These are phyloP conservation scores for Tringa solitaria DNA, from an alignment of 2,113 vertebrate species.

Conservation along the genomic window DNA sequence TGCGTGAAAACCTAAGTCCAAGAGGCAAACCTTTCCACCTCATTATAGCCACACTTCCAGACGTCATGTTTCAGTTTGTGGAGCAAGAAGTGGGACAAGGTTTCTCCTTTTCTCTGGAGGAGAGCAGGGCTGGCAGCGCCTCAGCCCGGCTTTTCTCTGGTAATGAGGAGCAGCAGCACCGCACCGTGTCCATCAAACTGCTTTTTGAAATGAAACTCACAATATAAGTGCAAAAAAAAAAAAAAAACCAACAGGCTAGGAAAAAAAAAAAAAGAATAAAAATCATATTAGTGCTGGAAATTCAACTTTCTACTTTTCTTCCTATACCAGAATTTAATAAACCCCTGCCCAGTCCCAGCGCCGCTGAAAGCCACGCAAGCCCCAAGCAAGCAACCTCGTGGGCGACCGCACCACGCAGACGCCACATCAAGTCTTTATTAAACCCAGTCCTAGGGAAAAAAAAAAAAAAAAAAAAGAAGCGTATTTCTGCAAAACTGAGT, in stretches of 20 bases:
- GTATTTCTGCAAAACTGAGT: background rate
- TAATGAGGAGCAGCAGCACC: background rate
- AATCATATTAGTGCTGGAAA: slow-evolving; percentile 20
- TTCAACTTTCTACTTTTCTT: slow-evolving; percentile 33
- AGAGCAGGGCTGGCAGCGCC: background rate
- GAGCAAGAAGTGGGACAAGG: background rate
- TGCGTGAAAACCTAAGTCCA: rapidly evolving
- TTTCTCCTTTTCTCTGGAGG: background rate
- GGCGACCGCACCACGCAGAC: background rate
- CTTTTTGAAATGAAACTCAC: background rate
- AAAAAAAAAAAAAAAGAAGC: background rate
- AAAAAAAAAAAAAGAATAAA: background rate
- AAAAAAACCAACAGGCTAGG: background rate
- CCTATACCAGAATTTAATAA: slow-evolving; percentile 65
- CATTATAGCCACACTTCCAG: background rate
- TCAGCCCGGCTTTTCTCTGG: background rate
- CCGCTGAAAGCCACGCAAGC: background rate
- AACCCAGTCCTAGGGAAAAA: slow-evolving; percentile 4
- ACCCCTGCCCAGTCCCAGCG: background rate
- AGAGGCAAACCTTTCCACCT: background rate
- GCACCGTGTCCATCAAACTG: background rate
- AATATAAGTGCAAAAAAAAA: background rate
- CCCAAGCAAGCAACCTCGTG: slow-evolving; percentile 36
- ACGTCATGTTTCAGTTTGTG: background rate
- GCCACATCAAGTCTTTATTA: slow-evolving; percentile 59